Evolutionary conservation across 2,888 invertebrate genomes (phyloP).

Genomic region (Prostheceraeus crozeri): DNA sequence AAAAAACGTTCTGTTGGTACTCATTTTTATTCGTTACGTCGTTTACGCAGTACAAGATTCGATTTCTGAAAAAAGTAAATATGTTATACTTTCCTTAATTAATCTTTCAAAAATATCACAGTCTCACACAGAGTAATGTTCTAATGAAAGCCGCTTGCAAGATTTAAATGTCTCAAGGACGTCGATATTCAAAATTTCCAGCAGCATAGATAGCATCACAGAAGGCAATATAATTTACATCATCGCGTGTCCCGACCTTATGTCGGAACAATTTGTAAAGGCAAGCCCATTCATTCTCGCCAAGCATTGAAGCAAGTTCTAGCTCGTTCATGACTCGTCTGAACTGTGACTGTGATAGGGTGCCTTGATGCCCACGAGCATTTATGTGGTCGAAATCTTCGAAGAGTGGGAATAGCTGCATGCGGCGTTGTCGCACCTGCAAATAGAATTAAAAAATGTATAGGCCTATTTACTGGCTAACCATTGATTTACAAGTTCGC

Average conservation of each 20-base stretch:
- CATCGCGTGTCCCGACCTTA: slow-evolving; percentile 49
- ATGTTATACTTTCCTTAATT: too few species aligned
- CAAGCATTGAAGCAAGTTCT: slow-evolving; percentile 50
- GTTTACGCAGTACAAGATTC: too few species aligned
- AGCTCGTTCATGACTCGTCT: slow-evolving; percentile 50
- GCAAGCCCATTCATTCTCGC: slow-evolving; percentile 49
- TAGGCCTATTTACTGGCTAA: slow-evolving; percentile 20
- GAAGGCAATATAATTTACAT: slow-evolving; percentile 53
- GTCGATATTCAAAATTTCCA: slow-evolving; percentile 48
- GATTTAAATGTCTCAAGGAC: too few species aligned
- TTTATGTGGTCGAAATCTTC: slow-evolving; percentile 55
- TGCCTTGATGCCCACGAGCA: slow-evolving; percentile 52
- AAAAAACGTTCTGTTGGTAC: too few species aligned
- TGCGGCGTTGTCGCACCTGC: slow-evolving; percentile 52
- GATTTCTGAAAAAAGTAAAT: too few species aligned
- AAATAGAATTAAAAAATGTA: too few species aligned
- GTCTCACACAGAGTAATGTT: too few species aligned
- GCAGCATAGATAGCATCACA: slow-evolving; percentile 50
- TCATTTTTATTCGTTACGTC: too few species aligned
- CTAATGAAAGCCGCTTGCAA: too few species aligned
- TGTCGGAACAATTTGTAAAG: slow-evolving; percentile 53
- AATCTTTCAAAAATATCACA: too few species aligned
- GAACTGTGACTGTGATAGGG: slow-evolving; percentile 53
- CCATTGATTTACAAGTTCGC: not conserved
- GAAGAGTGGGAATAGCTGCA: slow-evolving; percentile 56